phyloP scores from a whole-genome alignment of 2,888 invertebrate genomes.

The Patella ulyssiponensis region DNA sequence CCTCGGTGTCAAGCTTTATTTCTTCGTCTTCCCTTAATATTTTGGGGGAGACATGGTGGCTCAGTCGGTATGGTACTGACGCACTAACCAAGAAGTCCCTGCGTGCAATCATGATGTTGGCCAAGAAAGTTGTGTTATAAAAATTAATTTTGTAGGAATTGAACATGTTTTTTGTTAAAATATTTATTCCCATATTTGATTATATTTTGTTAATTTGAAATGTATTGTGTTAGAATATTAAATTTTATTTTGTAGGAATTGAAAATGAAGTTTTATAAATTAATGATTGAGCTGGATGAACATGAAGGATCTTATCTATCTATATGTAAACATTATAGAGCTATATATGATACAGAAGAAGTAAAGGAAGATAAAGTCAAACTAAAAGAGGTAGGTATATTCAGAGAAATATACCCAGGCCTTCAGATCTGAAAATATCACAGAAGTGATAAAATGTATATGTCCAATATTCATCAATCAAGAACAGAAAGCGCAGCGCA shows the following conservation, averaged over 20 bases:
- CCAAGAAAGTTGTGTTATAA: not conserved
- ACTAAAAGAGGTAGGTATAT: constrained; percentile 74
- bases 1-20: no score
- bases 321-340: constrained; percentile 95
- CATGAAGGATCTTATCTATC: constrained; percentile 93
- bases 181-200: not conserved
- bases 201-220: not conserved
- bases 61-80: no score
- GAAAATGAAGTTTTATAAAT: constrained; percentile 82
- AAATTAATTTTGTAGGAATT: not conserved
- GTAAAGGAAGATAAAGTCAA: constrained; percentile 79
- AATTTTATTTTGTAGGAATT: constrained; percentile 73
- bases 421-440: no score
- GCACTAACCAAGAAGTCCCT: no score
- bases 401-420: not conserved
- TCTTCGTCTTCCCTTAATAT: no score
- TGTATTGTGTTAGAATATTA: not conserved
- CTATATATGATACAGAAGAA: constrained; percentile 86
- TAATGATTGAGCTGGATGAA: constrained; percentile 96
- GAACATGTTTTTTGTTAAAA: no score
- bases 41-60: no score
- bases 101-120: no score
- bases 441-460: no score
- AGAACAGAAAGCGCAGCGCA: no score
- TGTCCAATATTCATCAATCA: no score